Evolutionary conservation across 2,113 vertebrate genomes (phyloP), one percentile per base, ranked within the genome.

Genomic region (Rissa tridactyla): DNA sequence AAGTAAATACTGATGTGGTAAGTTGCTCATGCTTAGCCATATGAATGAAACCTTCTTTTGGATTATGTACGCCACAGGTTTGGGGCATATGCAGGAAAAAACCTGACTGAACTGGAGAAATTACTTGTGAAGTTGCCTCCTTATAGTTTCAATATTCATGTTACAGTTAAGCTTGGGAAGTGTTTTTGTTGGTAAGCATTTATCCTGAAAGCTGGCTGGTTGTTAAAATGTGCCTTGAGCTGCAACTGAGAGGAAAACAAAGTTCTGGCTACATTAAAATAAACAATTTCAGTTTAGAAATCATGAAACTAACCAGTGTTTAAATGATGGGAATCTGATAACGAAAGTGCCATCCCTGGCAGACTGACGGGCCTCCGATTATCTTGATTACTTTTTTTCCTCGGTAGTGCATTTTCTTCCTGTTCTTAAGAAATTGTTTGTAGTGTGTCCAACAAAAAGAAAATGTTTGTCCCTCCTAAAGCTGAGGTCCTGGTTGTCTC

Each of bases 191-290:
- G 69, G 78, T 85, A 96, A 94, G 91, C 47, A 0, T 90, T 95
- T 92, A 91, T 78, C 60, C 76, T 86, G 84, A 95, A 91, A 85
- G 66, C 83, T 91, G 88, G 42, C 46, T 80, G 54, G 29, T 94
- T 95, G 78, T 86, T 87, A 91, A 88, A 93, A 91, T 68, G 87
- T 51, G 75, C 84, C 71, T 94, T 94, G 34, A 96, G 86, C 89
- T 84, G 81, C 75, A 93, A 73, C 2, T 2, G 66, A 54, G 49
- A 75, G 94, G 55, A 90, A 89, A 94, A 86, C 51, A 80, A 85
- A 93, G 72, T 73, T 95, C 34, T 68, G 60, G 40, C 44, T 62
- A 38, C 15, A 6, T 51, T 49, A 79, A 88, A 93, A 90, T 40
- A 83, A 84, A 88, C 46, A 32, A 58, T 73, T 86, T 75, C 36